Percentiles rank a stretch among this genome's conserved stretches.
phyloP scores from a whole-genome alignment of 1,140 invertebrate species.

The Scaptodrosophila lebanonensis region DNA sequence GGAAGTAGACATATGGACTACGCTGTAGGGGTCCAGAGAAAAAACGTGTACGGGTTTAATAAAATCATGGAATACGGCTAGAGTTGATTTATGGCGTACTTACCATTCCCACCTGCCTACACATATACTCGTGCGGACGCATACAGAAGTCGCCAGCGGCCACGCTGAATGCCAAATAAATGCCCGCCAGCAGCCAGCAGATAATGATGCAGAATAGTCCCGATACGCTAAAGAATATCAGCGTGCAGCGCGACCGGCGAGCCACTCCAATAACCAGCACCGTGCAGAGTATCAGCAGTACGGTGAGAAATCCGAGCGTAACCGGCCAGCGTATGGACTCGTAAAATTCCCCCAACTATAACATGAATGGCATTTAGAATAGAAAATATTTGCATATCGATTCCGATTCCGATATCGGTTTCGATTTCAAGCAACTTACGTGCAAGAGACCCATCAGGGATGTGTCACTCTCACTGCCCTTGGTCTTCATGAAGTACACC shows the following conservation, averaged over 20 bases:
- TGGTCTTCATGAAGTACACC: conserved; percentile 84
- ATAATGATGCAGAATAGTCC: conserved; percentile 89
- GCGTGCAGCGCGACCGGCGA: conserved; percentile 87
- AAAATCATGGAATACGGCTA: background rate
- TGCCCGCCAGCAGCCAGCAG: conserved; percentile 86
- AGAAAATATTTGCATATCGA: too few species aligned
- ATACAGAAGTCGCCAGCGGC: conserved; percentile 86
- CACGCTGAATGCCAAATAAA: conserved; percentile 85
- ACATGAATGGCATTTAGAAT: too few species aligned
- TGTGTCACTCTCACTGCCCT: conserved; percentile 82
- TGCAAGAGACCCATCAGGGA: conserved; percentile 82
- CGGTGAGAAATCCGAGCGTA: conserved; percentile 87
- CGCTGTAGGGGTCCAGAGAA: conserved; percentile 37
- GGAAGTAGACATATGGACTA: conserved; percentile 72
- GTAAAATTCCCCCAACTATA: conserved; percentile 78
- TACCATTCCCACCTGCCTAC: conserved; percentile 76
- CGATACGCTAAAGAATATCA: conserved; percentile 88
- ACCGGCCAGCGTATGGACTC: conserved; percentile 86
- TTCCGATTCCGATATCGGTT: too few species aligned
- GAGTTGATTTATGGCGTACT: conserved; percentile 1
- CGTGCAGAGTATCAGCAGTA: conserved; percentile 87
- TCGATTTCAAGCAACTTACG: conserved; percentile 78
- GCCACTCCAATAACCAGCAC: conserved; percentile 89
- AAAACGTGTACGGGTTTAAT: background rate
- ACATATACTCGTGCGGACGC: conserved; percentile 80